These are phyloP conservation scores for Rutpela maculata DNA, from an alignment of 2,888 invertebrate genomes.

Conservation along the genomic window DNA sequence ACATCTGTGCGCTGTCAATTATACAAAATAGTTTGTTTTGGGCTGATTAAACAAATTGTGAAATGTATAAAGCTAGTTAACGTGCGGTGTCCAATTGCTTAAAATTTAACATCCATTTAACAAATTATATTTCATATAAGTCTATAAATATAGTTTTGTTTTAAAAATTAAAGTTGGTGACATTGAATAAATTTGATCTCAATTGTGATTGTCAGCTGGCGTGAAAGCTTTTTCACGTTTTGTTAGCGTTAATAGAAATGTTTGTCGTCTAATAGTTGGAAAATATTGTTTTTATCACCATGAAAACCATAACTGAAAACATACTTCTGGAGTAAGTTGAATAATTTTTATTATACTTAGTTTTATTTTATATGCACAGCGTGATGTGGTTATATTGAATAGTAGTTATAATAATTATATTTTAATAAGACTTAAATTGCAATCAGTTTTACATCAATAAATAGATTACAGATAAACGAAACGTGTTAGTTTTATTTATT, in stretches of 20 bases:
- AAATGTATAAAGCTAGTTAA: not conserved
- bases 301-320: constrained; percentile 37
- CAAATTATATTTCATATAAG: not conserved
- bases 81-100: not conserved
- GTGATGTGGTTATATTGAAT: not conserved
- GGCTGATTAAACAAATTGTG: not conserved
- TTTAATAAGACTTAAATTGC: not conserved
- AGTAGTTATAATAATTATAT: not conserved
- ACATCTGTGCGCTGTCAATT: not conserved
- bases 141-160: not conserved
- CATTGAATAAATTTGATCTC: not conserved
- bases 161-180: constrained; percentile 5
- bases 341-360: not conserved
- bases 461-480: not conserved
- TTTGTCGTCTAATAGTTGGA: not conserved
- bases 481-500: not conserved
- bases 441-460: not conserved
- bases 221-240: not conserved
- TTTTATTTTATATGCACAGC: not conserved
- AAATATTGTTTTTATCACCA: constrained; percentile 2
- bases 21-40: not conserved
- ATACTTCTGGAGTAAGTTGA: constrained; percentile 30
- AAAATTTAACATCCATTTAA: not conserved
- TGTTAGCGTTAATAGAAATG: not conserved
- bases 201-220: not conserved